These are phyloP conservation scores for Shinisaurus crocodilurus DNA, from an alignment of 2,113 vertebrate genomes.

Conservation along the genomic window DNA sequence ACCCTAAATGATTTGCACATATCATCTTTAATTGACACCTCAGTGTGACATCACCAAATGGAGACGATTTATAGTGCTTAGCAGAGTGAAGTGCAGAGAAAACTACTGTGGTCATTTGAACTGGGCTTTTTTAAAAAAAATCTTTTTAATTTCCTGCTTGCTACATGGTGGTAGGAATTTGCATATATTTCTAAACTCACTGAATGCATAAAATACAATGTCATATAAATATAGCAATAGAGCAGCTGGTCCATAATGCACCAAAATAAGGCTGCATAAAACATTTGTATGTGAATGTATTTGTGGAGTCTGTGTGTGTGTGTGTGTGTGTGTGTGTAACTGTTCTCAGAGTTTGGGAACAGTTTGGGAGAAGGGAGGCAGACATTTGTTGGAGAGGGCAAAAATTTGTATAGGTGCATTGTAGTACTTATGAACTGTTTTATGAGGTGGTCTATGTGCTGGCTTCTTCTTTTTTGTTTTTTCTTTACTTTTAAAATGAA, in stretches of 20 bases:
- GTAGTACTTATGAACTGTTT: background rate
- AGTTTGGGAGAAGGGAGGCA: background rate
- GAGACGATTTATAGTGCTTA: slow-evolving; percentile 59
- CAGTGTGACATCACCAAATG: slow-evolving; percentile 74
- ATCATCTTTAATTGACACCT: slow-evolving; percentile 81
- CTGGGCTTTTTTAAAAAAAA: background rate
- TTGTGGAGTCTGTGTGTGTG: background rate
- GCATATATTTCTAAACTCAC: background rate
- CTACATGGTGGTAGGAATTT: background rate
- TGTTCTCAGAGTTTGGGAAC: background rate
- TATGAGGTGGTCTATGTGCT: too few species aligned
- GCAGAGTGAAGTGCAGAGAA: slow-evolving; percentile 45
- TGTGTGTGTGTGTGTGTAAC: background rate
- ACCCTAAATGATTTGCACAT: slow-evolving; percentile 77
- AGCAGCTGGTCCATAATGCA: background rate
- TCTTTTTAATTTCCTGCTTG: slow-evolving; percentile 2
- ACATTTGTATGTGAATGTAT: background rate
- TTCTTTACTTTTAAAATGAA: background rate
- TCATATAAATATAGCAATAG: background rate
- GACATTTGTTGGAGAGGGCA: background rate
- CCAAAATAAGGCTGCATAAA: background rate
- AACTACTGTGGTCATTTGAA: slow-evolving; percentile 10
- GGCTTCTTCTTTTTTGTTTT: background rate
- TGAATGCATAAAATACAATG: background rate
- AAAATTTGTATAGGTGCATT: background rate